A percentile compares a stretch with the other conserved stretches of the same genome.
These are phyloP conservation scores for Alcedo atthis DNA, from an alignment of 2,797 vertebrate genomes.

Conservation along the genomic window DNA sequence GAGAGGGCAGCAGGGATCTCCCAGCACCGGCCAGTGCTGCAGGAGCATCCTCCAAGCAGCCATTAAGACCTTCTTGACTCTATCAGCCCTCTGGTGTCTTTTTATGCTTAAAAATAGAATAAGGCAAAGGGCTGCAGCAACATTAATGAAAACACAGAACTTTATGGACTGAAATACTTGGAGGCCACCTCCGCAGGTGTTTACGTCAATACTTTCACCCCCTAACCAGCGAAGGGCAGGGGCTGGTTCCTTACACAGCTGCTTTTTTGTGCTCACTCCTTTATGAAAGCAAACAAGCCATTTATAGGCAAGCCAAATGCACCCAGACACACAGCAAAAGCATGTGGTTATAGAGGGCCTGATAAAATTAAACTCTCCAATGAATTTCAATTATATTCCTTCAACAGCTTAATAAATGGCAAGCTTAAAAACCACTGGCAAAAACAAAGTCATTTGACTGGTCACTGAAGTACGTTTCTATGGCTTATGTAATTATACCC, in stretches of 20 bases:
- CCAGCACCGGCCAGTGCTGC: neutral
- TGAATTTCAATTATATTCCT: constrained; percentile 41
- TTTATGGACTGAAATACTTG: neutral
- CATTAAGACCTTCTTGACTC: neutral
- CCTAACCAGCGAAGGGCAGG: neutral
- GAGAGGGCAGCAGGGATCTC: neutral
- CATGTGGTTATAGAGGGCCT: neutral
- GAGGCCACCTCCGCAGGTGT: neutral
- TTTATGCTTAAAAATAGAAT: neutral
- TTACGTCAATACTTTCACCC: neutral
- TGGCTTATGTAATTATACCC: constrained; percentile 2
- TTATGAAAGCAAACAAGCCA: neutral
- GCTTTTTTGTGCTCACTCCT: neutral
- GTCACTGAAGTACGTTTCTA: constrained; percentile 17
- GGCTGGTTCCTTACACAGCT: neutral
- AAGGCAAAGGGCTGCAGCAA: neutral
- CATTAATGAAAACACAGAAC: neutral
- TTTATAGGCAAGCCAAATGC: constrained; percentile 19
- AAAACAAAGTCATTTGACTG: constrained; percentile 39
- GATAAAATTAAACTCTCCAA: constrained; percentile 41
- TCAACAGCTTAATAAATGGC: constrained; percentile 21
- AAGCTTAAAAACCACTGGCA: constrained; percentile 23
- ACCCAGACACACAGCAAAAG: neutral
- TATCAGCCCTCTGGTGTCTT: neutral
- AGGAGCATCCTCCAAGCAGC: neutral